These are phyloP conservation scores for Carassius carassius DNA, from an alignment of 2,113 vertebrate genomes.

Conservation along the genomic window DNA sequence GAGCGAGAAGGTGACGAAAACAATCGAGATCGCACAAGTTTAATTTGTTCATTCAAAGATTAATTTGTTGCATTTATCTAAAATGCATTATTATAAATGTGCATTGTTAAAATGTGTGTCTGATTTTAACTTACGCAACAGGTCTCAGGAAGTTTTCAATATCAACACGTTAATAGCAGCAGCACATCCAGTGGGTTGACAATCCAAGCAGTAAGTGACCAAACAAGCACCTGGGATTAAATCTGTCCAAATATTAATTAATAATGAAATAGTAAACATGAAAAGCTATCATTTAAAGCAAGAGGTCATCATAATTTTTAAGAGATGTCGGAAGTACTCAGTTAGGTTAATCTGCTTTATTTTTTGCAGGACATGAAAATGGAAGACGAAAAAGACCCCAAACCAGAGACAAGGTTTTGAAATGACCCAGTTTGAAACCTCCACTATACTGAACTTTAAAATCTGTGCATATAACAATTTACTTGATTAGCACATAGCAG, in stretches of 20 bases:
- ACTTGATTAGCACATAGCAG: neutral
- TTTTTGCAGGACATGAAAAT: constrained; percentile 53
- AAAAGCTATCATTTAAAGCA: neutral
- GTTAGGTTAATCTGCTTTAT: neutral
- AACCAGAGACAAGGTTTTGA: constrained; percentile 68
- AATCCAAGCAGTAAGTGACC: constrained; percentile 61
- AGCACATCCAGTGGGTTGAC: constrained; percentile 40
- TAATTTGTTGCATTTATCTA: neutral
- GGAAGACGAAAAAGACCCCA: neutral
- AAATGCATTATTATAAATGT: neutral
- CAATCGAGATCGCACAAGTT: neutral
- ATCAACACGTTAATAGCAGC: constrained; percentile 20
- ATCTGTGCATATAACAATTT: neutral
- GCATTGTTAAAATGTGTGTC: too few relatives aligned
- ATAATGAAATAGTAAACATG: neutral
- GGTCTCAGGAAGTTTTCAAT: constrained; percentile 61
- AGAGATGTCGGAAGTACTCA: neutral
- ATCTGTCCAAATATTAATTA: neutral
- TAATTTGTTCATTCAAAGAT: neutral
- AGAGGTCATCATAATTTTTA: neutral
- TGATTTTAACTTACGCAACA: constrained; percentile 33
- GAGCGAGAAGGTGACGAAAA: constrained; percentile 62
- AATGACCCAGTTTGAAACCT: too few relatives aligned
- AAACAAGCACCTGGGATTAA: neutral
- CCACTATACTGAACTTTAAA: neutral